Percentiles rank a stretch among this genome's conserved stretches.
phyloP scores from a whole-genome alignment of 2,888 invertebrate species.

The Globia sparganii region DNA sequence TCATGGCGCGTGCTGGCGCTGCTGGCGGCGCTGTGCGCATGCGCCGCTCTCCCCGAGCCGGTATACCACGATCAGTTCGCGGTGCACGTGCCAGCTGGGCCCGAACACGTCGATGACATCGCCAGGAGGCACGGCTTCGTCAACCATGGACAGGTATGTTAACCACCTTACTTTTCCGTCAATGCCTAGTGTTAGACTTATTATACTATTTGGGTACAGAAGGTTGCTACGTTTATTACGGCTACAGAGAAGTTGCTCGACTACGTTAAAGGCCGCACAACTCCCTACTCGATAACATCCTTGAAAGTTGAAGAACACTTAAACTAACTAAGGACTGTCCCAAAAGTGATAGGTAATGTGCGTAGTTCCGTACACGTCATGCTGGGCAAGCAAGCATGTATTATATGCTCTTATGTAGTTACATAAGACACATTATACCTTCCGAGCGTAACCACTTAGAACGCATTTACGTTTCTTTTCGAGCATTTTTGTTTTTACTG shows the following conservation, averaged over 20 bases:
- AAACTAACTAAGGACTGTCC: background rate
- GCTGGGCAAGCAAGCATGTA: constrained; percentile 10
- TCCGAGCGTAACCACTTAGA: constrained; percentile 61
- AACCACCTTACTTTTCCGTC: background rate
- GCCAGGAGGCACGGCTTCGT: constrained; percentile 96
- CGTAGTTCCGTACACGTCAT: constrained; percentile 26
- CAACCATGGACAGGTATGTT: constrained; percentile 96
- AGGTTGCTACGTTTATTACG: background rate
- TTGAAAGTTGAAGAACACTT: constrained; percentile 4
- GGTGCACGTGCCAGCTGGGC: constrained; percentile 94
- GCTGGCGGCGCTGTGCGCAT: constrained; percentile 75
- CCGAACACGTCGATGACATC: constrained; percentile 93
- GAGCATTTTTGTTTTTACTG: constrained; percentile 36
- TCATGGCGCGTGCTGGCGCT: constrained; percentile 86
- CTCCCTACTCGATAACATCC: background rate
- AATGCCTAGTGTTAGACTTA: background rate
- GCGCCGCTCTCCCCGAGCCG: constrained; percentile 75
- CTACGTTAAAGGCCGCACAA: background rate
- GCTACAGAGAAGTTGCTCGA: background rate
- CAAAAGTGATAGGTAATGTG: constrained; percentile 23
- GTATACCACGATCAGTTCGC: constrained; percentile 96
- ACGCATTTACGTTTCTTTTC: constrained; percentile 49
- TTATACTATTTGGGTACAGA: too few species aligned
- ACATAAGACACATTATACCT: constrained; percentile 41
- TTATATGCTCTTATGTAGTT: constrained; percentile 33